Evolutionary conservation across 1,140 invertebrate genomes (phyloP), one percentile per base, ranked within the genome.

Genomic region (Achroia grisella): DNA sequence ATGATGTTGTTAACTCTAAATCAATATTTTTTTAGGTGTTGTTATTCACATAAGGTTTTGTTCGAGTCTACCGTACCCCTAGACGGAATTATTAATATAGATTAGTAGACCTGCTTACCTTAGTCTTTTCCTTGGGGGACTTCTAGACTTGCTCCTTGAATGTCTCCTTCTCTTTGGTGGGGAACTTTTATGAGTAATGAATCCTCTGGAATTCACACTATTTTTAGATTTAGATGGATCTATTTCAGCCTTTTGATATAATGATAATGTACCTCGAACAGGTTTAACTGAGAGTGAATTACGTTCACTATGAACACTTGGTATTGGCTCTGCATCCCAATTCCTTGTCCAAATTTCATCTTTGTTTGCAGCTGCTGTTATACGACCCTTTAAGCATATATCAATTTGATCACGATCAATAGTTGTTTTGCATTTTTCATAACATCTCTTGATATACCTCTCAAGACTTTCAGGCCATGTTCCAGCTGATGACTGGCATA

Each of bases 401-500:
- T 97, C 95, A 42, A 98, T 95, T 73, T 96, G 92, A 88, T 98
- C 95, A 84, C 96, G 95, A 77, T 98, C 95, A 44, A 95, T 89
- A 43, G 91, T 88, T 9, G 94, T 94, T 61, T 91, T 91, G 70
- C 95, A 98, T 84, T 95, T 95, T 29, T 92, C 91, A 88, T 97
- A 98, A 66, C 96, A 97, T 53, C 93, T 90, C 61, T 94, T 92
- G 8, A 98, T 95, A 85, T 97, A 99, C 48, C 93, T 90, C 68
- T 93, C 92, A 15, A 94, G 71, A 44, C 90, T 91, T 39, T 92
- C 89, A 1, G 93, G 93, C 92, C 92, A 94, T n/a, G 79, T 79
- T 53, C 87, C 87, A 34, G 86, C 84, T 17, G 87, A 85, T 41
- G 77, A 86, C 69, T 86, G 66, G 63, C 55, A 62, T 41, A 75